phyloP scores from a whole-genome alignment of 2,888 invertebrate genomes.

The Amiota minor region DNA sequence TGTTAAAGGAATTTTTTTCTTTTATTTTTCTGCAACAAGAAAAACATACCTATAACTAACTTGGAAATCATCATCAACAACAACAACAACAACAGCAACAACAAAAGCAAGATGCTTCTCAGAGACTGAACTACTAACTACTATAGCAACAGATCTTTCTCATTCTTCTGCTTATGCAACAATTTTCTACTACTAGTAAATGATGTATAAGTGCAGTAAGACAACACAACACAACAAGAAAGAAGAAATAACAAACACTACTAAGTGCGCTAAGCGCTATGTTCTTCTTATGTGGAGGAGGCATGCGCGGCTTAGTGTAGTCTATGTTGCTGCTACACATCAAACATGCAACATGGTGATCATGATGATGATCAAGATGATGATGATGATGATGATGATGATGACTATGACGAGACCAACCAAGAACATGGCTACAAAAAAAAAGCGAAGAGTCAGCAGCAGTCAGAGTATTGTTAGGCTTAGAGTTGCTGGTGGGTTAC shows the following conservation, averaged over 20 bases:
- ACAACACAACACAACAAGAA: constrained; percentile 49
- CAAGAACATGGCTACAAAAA: too few relatives aligned
- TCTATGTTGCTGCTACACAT: constrained; percentile 59
- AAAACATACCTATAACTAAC: background rate
- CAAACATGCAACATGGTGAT: constrained; percentile 51
- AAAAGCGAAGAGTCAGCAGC: too few relatives aligned
- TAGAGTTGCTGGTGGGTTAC: constrained; percentile 47
- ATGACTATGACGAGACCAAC: too few relatives aligned
- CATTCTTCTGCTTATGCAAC: constrained; percentile 55
- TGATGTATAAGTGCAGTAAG: constrained; percentile 56
- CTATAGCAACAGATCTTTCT: too few relatives aligned
- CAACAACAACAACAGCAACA: background rate
- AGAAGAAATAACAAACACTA: constrained; percentile 20
- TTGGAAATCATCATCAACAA: constrained; percentile 11
- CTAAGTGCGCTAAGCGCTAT: constrained; percentile 1
- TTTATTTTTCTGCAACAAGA: background rate
- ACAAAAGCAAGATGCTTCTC: background rate
- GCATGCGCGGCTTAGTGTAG: constrained; percentile 1
- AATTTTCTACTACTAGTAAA: constrained; percentile 54
- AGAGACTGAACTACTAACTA: too few relatives aligned
- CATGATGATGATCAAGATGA: too few relatives aligned
- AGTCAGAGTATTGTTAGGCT: too few relatives aligned
- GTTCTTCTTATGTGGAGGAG: constrained; percentile 1
- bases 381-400: too few relatives aligned
- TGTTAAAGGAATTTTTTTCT: too few relatives aligned